Evolutionary conservation across 2,888 invertebrate genomes (phyloP), one percentile per base, ranked within the genome.

Genomic region (Acronicta alni): DNA sequence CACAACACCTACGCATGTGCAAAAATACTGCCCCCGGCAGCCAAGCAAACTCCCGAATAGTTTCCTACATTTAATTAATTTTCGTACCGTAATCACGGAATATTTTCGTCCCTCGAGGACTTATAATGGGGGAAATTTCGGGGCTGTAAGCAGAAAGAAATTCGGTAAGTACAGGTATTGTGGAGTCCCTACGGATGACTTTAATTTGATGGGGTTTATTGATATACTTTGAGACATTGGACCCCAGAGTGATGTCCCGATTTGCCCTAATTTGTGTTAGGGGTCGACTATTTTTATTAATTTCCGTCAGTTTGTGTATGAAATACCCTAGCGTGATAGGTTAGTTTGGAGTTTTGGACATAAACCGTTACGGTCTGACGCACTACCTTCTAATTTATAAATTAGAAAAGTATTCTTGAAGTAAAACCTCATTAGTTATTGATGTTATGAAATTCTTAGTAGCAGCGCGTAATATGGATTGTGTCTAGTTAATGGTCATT

Each of bases 201-300:
- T 49, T 68, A 48, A 73, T 59, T 61, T 64, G 71, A 73, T 75
- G 57, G 62, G 3, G 46, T 61, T 32, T 48, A 61, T 57, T 30
- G 41, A 14, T 2, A 47, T 15, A 42, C 51, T 59, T 42, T 45
- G 70, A 55, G 68, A 59, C 49, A 66, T 61, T 67, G 54, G 57
- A 58, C 74, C 65, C 75, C 49, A 15, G 64, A 57, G 67, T 62
- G 42, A 54, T 44, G 30, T n/a, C 16, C 37, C 41, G 30, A 26
- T 44, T 57, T 68, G 41, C 17, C 48, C 52, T 45, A 63, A 63
- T 67, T 57, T 39, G 18, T 17, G 1, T 10, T 1, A 26, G 35
- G 55, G 60, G 18, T 53, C 15, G 20, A 9, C 16, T 39, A 35
- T 42, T 42, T 69, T 41, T 42, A 38, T 23, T 1, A 30, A 52